These are phyloP conservation scores for Drosophila melanica DNA, from an alignment of 1,140 invertebrate species.

Conservation along the genomic window DNA sequence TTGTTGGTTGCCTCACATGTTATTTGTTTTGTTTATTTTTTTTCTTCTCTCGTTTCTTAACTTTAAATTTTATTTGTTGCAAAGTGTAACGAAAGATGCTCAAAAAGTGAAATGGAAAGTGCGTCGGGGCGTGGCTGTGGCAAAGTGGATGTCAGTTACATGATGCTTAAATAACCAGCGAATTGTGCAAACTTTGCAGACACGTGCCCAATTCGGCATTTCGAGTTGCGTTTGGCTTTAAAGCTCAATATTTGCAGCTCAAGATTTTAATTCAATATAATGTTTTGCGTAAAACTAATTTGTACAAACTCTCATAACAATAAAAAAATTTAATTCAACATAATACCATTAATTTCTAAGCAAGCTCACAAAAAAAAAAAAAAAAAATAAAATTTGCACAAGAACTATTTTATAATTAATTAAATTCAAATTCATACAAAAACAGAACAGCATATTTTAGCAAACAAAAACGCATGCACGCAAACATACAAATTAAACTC, in stretches of 20 bases:
- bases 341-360: too few relatives aligned
- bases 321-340: too few relatives aligned
- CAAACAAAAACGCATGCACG: too few relatives aligned
- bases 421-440: too few relatives aligned
- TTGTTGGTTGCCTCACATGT: constrained; percentile 55
- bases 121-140: constrained; percentile 5
- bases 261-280: too few relatives aligned
- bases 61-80: constrained; percentile 1
- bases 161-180: constrained; percentile 11
- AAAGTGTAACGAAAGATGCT: constrained; percentile 33
- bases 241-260: too few relatives aligned
- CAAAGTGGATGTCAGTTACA: constrained; percentile 12
- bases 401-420: not conserved
- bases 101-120: constrained; percentile 53
- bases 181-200: not conserved
- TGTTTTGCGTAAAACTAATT: not conserved
- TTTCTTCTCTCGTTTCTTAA: not conserved
- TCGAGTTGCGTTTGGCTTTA: not conserved
- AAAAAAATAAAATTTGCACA: too few relatives aligned
- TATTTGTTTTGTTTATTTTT: not conserved
- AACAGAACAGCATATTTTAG: too few relatives aligned
- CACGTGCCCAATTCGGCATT: constrained; percentile 7
- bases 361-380: too few relatives aligned
- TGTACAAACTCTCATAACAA: too few relatives aligned
- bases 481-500: too few relatives aligned